A percentile compares a stretch with the other conserved stretches of the same genome.
Conservation (phyloP, 2,113 vertebrate genomes). For the Rhabdomys dilectus region DNA sequence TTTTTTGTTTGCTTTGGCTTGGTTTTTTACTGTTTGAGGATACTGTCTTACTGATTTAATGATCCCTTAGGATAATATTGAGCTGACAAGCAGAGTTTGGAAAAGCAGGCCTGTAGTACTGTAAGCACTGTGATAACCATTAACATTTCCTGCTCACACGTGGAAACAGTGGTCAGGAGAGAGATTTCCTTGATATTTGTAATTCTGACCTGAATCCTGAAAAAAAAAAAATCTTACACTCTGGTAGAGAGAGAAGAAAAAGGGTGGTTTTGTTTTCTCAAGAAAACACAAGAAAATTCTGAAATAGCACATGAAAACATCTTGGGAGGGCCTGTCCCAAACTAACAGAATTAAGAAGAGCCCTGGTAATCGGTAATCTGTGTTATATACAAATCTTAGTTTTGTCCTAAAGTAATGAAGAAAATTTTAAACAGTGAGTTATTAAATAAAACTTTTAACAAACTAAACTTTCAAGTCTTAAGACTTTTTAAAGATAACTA, state of each 20-base stretch:
- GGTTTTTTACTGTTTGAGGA: background rate
- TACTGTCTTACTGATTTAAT: background rate
- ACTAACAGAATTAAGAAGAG: background rate
- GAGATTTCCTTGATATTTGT: background rate
- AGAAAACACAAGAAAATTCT: background rate
- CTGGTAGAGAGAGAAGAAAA: background rate
- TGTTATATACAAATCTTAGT: background rate
- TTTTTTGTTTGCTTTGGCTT: background rate
- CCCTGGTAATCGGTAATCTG: background rate
- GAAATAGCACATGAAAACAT: background rate
- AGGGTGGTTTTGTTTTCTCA: background rate
- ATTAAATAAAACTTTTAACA: background rate
- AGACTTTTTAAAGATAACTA: constrained; percentile 20
- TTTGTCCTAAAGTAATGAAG: background rate
- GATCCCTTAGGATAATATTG: background rate
- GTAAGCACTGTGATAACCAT: background rate
- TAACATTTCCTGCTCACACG: background rate
- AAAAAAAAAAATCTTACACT: background rate
- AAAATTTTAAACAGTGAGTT: background rate
- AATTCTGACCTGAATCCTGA: constrained; percentile 8
- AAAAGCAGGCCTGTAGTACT: background rate
- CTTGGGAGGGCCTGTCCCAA: background rate
- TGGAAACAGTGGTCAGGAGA: background rate
- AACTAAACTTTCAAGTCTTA: background rate
- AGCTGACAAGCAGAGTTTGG: background rate